Conservation (phyloP, 1,140 invertebrate species). For the Antheraea mylitta region DNA sequence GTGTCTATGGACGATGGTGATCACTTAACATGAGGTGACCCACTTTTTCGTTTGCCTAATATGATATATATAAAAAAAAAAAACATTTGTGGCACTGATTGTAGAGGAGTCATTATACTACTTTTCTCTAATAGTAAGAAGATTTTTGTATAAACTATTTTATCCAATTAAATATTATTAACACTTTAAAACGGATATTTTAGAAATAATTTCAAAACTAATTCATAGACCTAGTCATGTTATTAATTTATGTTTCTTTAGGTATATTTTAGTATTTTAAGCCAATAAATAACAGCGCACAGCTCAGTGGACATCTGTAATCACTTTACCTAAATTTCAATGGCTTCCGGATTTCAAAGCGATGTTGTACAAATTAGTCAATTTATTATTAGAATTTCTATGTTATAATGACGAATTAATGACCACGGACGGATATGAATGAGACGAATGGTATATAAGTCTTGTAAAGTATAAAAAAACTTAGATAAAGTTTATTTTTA, state of each 20-base stretch:
- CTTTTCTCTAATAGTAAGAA: not conserved
- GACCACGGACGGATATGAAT: not conserved
- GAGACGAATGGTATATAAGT: too few species aligned
- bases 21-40: too few species aligned
- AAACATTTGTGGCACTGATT: too few species aligned
- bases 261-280: conserved; percentile 16
- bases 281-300: conserved; percentile 37
- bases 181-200: not conserved
- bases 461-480: too few species aligned
- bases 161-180: too few species aligned
- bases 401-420: not conserved
- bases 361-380: not conserved
- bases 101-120: too few species aligned
- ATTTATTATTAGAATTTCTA: not conserved
- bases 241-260: conserved; percentile 5
- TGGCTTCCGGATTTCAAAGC: conserved; percentile 27
- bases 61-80: too few species aligned
- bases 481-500: too few species aligned
- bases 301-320: conserved; percentile 17
- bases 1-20: too few species aligned
- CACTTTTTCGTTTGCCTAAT: too few species aligned
- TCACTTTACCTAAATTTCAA: conserved; percentile 35
- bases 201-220: conserved; percentile 1
- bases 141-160: too few species aligned
- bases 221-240: not conserved